phyloP scores from a whole-genome alignment of 1,140 invertebrate genomes.

The Stenopsyche tienmushanensis region DNA sequence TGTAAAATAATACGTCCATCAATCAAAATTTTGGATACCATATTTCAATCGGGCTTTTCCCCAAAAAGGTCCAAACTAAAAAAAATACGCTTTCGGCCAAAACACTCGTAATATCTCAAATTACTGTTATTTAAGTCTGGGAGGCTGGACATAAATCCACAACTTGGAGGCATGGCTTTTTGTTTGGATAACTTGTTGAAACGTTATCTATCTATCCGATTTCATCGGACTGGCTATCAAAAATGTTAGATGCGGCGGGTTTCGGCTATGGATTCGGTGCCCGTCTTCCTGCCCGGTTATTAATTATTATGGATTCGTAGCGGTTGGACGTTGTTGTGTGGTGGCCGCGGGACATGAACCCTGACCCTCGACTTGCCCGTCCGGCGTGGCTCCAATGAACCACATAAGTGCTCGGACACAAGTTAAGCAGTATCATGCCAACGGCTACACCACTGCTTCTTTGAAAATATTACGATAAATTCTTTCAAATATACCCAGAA shows the following conservation, averaged over 20 bases:
- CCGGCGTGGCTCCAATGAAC: not conserved
- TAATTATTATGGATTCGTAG: conserved; percentile 42
- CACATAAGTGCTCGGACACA: not conserved
- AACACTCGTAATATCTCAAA: conserved; percentile 15
- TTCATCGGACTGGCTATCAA: conserved; percentile 8
- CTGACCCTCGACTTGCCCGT: conserved; percentile 23
- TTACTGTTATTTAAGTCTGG: conserved; percentile 24
- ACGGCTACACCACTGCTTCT: no score
- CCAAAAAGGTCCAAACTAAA: no score
- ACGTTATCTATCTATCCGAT: conserved; percentile 16
- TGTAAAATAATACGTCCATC: conserved; percentile 34
- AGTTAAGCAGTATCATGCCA: no score
- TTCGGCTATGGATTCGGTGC: conserved; percentile 24
- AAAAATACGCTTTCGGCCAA: conserved; percentile 14
- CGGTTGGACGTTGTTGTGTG: conserved; percentile 31
- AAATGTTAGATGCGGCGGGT: not conserved
- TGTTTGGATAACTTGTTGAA: conserved; percentile 25
- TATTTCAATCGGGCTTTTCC: conserved; percentile 41
- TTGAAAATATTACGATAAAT: not conserved
- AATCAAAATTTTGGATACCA: conserved; percentile 35
- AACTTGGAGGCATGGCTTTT: conserved; percentile 10
- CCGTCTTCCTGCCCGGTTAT: conserved; percentile 27
- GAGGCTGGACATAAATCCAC: conserved; percentile 28
- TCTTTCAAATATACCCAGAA: not conserved
- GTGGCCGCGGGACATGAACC: conserved; percentile 34